Conservation (phyloP, 1,140 invertebrate genomes). For the Calliphora vicina region DNA sequence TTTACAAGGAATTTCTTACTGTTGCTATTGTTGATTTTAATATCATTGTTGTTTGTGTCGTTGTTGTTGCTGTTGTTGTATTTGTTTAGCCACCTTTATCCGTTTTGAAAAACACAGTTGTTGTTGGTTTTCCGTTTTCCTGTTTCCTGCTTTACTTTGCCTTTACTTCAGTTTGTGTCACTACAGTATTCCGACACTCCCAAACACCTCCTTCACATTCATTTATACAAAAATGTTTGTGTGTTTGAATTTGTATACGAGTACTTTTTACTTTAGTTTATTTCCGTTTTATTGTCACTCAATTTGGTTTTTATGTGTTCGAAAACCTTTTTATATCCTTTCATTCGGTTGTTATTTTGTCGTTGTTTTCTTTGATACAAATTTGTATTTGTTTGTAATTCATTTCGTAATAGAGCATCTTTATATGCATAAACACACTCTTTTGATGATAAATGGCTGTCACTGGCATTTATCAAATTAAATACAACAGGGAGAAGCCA, state of each 20-base stretch:
- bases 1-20: neutral
- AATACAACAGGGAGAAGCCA: neutral
- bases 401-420: constrained; percentile 19
- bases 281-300: constrained; percentile 35
- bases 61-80: constrained; percentile 7
- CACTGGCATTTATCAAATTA: neutral
- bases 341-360: neutral
- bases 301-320: constrained; percentile 28
- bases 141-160: neutral
- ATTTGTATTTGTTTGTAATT: constrained; percentile 25
- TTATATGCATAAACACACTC: neutral
- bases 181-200: neutral
- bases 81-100: constrained; percentile 25
- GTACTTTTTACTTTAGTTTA: constrained; percentile 25
- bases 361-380: constrained; percentile 1
- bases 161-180: neutral
- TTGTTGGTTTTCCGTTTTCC: constrained; percentile 29
- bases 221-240: too few species aligned
- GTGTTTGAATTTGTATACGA: too few species aligned
- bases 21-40: constrained; percentile 16
- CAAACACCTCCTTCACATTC: neutral
- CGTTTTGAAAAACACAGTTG: constrained; percentile 25
- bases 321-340: constrained; percentile 28
- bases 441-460: neutral
- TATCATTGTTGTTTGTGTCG: constrained; percentile 18